Base-by-base conservation (phyloP, 1,140 invertebrate species). In the Venturia canescens region DNA sequence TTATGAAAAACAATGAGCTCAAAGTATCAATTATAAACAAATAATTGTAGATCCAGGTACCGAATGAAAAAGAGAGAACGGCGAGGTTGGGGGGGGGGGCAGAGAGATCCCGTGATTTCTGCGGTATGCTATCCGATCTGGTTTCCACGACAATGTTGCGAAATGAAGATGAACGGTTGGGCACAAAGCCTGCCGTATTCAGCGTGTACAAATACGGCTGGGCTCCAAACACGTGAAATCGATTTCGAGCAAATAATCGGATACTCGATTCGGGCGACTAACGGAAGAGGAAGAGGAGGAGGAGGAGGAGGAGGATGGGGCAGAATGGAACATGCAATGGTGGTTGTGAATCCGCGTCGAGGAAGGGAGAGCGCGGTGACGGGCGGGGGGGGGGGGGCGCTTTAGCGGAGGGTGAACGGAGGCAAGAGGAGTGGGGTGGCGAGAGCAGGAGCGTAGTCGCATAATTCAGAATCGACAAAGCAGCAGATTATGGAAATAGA, bases 381-480 rank as follows among this genome's bases (percentile, higher is more conserved):
- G n/a, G n/a, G n/a, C n/a, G n/a, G n/a, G n/a, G n/a, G n/a, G n/a
- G n/a, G n/a, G 70, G 50, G 50, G 38, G 38, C 23, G 69, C 74
- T 38, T 67, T 67, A 34, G 38, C 38, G 23, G 18, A 67, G 50
- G 66, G 82, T 77, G 82, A 44, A 44, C 50, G n/a, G n/a, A 53
- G 75, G 60, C 63, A n/a, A 0, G 71, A 18, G 66, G 53, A 23
- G 60, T 7, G 2, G 53, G 70, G 66, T 34, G 66, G 67, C 77
- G 84, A 86, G 87, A 86, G 87, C 86, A 86, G 87, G 86, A 89
- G 60, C 86, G 86, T 88, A 89, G 89, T 90, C 89, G 89, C 88
- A 91, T 91, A 91, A 91, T 91, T 91, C 90, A 91, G 88, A 91
- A 90, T 90, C 89, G 90, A 91, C 90, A 91, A 91, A 91, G 90